Evolutionary conservation across 2,113 vertebrate genomes (phyloP).

Genomic region (Propithecus coquereli): DNA sequence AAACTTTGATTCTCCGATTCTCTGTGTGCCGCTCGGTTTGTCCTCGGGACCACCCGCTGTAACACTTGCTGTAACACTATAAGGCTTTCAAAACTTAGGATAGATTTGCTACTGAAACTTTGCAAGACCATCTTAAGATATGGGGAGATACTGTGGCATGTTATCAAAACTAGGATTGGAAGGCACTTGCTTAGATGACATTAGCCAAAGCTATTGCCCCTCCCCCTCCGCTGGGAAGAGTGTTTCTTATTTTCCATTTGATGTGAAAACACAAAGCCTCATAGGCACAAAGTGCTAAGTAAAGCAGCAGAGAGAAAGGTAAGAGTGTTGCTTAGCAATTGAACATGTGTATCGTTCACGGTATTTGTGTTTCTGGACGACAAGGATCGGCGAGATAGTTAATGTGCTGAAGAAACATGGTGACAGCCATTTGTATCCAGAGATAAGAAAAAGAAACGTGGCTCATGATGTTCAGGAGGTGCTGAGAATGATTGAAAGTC

Average conservation of each 20-base stretch:
- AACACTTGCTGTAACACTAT: too few species aligned
- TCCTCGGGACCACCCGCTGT: too few species aligned
- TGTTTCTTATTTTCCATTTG: background rate
- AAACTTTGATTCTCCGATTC: too few species aligned
- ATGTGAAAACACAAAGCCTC: slow-evolving; percentile 38
- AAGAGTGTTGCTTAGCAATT: slow-evolving; percentile 43
- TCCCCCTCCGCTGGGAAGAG: background rate
- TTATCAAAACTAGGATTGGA: background rate
- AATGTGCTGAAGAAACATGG: slow-evolving; percentile 27
- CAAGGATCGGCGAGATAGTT: background rate
- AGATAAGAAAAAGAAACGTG: slow-evolving; percentile 53
- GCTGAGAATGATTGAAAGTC: slow-evolving; percentile 18
- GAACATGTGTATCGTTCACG: background rate
- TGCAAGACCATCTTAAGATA: slow-evolving; percentile 3
- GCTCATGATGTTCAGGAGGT: slow-evolving; percentile 23
- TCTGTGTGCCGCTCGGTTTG: too few species aligned
- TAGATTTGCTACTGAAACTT: slow-evolving; percentile 9
- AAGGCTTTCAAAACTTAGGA: background rate
- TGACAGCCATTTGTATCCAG: slow-evolving; percentile 7
- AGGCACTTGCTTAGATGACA: background rate
- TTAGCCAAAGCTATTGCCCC: background rate
- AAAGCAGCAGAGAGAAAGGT: background rate
- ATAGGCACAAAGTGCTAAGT: slow-evolving; percentile 13
- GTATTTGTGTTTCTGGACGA: slow-evolving; percentile 44
- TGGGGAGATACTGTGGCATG: background rate